phyloP scores from a whole-genome alignment of 2,113 vertebrate species.

The Anarhynchus alexandrinus region DNA sequence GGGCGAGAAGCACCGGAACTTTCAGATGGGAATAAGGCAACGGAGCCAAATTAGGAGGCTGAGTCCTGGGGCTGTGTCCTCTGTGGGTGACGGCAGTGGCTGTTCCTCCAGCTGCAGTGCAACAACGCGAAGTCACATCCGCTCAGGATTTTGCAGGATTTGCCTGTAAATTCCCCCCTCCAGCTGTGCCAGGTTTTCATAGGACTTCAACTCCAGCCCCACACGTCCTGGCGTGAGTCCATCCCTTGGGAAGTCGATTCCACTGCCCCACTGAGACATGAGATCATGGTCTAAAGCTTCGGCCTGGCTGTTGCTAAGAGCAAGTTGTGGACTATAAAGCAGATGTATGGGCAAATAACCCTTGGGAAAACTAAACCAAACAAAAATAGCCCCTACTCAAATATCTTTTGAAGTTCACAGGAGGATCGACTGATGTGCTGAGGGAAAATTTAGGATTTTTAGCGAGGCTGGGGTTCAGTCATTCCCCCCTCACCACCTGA shows the following conservation, averaged over 20 bases:
- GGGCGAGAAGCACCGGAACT: not conserved
- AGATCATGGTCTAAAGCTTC: not conserved
- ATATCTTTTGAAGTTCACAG: not conserved
- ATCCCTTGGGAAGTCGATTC: not conserved
- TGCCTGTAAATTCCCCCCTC: not conserved
- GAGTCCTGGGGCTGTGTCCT: not conserved
- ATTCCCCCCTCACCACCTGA: not conserved
- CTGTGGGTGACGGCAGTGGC: not conserved
- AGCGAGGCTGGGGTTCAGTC: not conserved
- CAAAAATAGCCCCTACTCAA: not conserved
- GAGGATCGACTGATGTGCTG: not conserved
- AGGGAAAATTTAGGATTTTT: not conserved
- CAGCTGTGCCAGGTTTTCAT: not conserved
- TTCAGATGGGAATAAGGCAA: not conserved
- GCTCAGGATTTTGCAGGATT: not conserved
- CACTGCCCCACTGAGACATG: not conserved
- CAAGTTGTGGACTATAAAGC: not conserved
- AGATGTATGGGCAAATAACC: not conserved
- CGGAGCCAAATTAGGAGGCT: not conserved
- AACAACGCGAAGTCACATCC: accelerated
- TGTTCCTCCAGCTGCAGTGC: not conserved
- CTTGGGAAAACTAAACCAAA: not conserved
- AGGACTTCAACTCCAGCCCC: not conserved
- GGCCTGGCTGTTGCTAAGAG: not conserved
- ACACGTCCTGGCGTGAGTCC: accelerated